Evolutionary conservation across 2,888 invertebrate genomes (phyloP).

Genomic region (Synergus japonicus): DNA sequence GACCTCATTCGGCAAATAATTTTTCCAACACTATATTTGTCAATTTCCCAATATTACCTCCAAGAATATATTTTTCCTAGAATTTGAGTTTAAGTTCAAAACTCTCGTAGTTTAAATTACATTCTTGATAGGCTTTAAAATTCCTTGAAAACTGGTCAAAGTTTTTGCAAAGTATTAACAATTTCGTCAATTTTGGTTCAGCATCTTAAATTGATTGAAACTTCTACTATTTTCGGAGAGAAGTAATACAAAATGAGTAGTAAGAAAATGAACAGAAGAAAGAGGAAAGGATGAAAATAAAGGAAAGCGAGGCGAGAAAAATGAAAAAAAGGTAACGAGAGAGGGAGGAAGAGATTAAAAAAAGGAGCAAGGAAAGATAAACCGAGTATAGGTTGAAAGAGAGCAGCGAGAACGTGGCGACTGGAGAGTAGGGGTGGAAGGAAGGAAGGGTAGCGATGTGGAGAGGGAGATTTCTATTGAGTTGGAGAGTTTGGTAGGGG

Average conservation of each 20-base stretch:
- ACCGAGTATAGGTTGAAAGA: conserved; percentile 18
- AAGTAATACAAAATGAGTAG: background rate
- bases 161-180: too few species aligned
- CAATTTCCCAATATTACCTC: background rate
- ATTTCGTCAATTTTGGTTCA: background rate
- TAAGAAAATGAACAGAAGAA: background rate
- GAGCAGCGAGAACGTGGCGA: conserved; percentile 25
- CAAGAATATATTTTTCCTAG: too few species aligned
- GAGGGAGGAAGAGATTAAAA: conserved; percentile 11
- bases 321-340: conserved; percentile 25
- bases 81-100: too few species aligned
- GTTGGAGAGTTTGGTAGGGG: conserved; percentile 36
- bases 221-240: background rate
- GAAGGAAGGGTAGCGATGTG: background rate
- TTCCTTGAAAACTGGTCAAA: too few species aligned
- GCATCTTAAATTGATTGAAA: background rate
- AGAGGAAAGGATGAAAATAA: background rate
- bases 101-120: too few species aligned
- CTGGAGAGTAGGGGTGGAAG: conserved; percentile 2
- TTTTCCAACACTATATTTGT: background rate
- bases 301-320: conserved; percentile 18
- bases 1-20: background rate
- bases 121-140: too few species aligned
- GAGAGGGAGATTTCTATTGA: conserved; percentile 21
- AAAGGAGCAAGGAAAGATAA: conserved; percentile 30